Evolutionary conservation across 2,113 vertebrate species (phyloP).

Genomic region (Phoenicopterus ruber): DNA sequence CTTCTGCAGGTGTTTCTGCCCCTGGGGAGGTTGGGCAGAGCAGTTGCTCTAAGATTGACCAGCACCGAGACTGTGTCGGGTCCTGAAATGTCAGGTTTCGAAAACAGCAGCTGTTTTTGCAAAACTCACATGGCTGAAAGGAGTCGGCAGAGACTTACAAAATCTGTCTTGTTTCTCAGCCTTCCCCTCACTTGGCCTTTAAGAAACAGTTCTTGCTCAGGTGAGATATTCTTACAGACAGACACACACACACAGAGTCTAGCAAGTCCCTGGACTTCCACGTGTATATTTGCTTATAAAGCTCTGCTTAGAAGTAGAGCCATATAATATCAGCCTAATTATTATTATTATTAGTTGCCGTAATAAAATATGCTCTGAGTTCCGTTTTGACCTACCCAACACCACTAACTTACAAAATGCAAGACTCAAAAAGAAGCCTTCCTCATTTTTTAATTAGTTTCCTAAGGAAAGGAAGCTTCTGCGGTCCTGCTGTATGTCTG

Average conservation of each 20-base stretch:
- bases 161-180: not conserved
- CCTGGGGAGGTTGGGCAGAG: not conserved
- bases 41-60: not conserved
- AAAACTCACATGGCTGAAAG: not conserved
- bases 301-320: not conserved
- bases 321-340: not conserved
- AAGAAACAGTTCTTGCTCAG: not conserved
- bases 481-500: not conserved
- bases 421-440: not conserved
- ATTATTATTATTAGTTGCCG: rapidly evolving
- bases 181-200: not conserved
- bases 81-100: not conserved
- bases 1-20: not conserved
- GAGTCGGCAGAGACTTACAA: not conserved
- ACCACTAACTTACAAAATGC: not conserved
- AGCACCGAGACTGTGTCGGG: not conserved
- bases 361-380: not conserved
- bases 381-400: not conserved
- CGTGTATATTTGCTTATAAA: rapidly evolving
- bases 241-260: not conserved
- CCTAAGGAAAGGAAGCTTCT: not conserved
- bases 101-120: not conserved
- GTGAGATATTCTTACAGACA: not conserved
- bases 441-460: not conserved
- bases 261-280: not conserved